Conservation (phyloP, 2,888 invertebrate genomes). For the Mimas tiliae region DNA sequence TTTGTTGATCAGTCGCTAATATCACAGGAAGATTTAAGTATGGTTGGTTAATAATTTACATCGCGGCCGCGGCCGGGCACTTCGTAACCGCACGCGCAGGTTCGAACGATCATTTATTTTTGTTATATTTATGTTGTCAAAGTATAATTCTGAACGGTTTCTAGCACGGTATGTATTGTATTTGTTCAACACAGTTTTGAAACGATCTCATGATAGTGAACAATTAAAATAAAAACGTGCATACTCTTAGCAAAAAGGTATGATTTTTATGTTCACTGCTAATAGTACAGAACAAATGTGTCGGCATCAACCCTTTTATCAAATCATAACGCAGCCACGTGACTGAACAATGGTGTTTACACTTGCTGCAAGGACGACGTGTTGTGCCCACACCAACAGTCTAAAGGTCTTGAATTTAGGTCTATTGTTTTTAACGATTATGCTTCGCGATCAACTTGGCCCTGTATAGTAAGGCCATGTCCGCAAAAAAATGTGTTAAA, state of each 20-base stretch:
- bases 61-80: background rate
- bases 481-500: slow-evolving; percentile 36
- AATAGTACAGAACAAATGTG: slow-evolving; percentile 55
- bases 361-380: slow-evolving; percentile 67
- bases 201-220: slow-evolving; percentile 5
- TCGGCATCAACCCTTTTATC: slow-evolving; percentile 63
- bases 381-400: slow-evolving; percentile 43
- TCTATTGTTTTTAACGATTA: slow-evolving; percentile 54
- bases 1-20: slow-evolving; percentile 14
- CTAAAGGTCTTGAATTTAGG: slow-evolving; percentile 53
- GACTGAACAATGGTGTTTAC: slow-evolving; percentile 81
- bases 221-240: background rate
- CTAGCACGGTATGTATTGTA: slow-evolving; percentile 17
- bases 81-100: slow-evolving; percentile 9
- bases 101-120: slow-evolving; percentile 13
- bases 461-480: slow-evolving; percentile 39
- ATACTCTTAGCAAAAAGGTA: background rate
- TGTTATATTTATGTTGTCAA: slow-evolving; percentile 1
- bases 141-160: slow-evolving; percentile 16
- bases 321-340: slow-evolving; percentile 76
- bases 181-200: background rate
- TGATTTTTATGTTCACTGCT: background rate
- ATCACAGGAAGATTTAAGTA: slow-evolving; percentile 5
- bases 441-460: slow-evolving; percentile 47
- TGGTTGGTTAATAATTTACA: slow-evolving; percentile 14